Base-by-base conservation (phyloP, 2,113 vertebrate genomes). In the Lampris incognitus region DNA sequence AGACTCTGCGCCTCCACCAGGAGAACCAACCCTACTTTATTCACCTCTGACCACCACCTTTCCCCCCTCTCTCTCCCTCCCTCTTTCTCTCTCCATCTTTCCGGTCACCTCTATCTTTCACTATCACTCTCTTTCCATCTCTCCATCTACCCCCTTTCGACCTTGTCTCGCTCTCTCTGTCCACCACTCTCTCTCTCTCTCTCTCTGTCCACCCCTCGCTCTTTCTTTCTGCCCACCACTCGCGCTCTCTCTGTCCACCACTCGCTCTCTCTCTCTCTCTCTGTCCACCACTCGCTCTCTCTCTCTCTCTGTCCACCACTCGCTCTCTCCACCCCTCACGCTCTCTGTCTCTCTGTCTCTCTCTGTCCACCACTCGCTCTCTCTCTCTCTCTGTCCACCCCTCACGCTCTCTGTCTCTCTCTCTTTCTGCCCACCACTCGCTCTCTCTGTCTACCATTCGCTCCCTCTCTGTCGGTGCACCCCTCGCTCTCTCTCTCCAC, bases 61-160 rank as follows among this genome's bases (percentile, higher is more conserved):
- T 41, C 81, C 83, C 72, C 36, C 5, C 62, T 41, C 80, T 71
- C 57, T 61, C 68, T 73, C 57, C 49, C 66, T 72, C 76, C 67
- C 74, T 54, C 5, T 4, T 41, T 51, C 63, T 2, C 2, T 40
- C 24, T 24, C 24, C 24, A 24, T 24, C 24, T 24, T 0, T 24
- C 24, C 24, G 24, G 24, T 24, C 24, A 24, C 24, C 24, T 24
- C 24, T 24, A 24, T 24, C 24, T 24, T 24, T 24, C 24, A 24
- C 24, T 24, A 24, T 0, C 24, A 24, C 24, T 24, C 24, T 24
- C 24, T 24, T 24, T 24, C 24, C 24, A 24, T 24, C 24, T 24
- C 24, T 24, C 24, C 24, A 24, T 24, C 24, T 24, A 24, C 24
- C 24, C 24, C 24, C 24, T 24, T 24, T 24, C 24, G 24, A 24